Conservation (phyloP, 1,140 invertebrate genomes). For the Trypoxylus dichotomus region DNA sequence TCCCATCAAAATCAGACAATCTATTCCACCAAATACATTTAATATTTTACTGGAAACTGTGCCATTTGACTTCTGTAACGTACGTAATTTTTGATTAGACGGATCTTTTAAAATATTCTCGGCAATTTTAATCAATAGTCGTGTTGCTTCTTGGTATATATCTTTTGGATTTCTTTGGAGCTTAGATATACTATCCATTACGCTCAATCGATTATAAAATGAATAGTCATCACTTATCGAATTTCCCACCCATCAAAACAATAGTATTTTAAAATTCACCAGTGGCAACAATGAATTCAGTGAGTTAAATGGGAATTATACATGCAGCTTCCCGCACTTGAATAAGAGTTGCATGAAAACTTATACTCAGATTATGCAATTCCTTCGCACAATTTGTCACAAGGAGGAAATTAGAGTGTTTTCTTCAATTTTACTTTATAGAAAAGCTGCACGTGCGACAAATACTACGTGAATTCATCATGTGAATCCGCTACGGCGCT, state of each 20-base stretch:
- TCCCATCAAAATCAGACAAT: constrained; percentile 47
- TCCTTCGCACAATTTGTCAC: too few relatives aligned
- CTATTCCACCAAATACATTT: constrained; percentile 39
- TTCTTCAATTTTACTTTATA: too few relatives aligned
- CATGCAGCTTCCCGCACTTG: too few relatives aligned
- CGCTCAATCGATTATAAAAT: background rate
- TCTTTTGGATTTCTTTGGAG: constrained; percentile 33
- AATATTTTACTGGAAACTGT: constrained; percentile 44
- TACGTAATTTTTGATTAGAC: constrained; percentile 44
- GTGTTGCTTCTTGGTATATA: constrained; percentile 36
- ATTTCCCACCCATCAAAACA: background rate
- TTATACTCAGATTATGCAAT: too few relatives aligned
- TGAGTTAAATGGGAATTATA: too few relatives aligned
- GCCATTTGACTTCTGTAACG: constrained; percentile 45
- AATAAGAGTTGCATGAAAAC: too few relatives aligned
- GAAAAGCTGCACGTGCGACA: too few relatives aligned
- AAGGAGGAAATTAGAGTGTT: too few relatives aligned
- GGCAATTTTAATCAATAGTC: constrained; percentile 45
- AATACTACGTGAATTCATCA: too few relatives aligned
- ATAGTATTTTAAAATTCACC: background rate
- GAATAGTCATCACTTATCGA: background rate
- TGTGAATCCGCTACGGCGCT: too few relatives aligned
- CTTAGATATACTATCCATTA: constrained; percentile 1
- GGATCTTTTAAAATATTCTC: constrained; percentile 46
- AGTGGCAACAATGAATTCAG: too few relatives aligned